Percentiles rank a stretch among this genome's conserved stretches.
Evolutionary conservation across 2,113 vertebrate species (phyloP).

Genomic region (Aptenodytes patagonicus): DNA sequence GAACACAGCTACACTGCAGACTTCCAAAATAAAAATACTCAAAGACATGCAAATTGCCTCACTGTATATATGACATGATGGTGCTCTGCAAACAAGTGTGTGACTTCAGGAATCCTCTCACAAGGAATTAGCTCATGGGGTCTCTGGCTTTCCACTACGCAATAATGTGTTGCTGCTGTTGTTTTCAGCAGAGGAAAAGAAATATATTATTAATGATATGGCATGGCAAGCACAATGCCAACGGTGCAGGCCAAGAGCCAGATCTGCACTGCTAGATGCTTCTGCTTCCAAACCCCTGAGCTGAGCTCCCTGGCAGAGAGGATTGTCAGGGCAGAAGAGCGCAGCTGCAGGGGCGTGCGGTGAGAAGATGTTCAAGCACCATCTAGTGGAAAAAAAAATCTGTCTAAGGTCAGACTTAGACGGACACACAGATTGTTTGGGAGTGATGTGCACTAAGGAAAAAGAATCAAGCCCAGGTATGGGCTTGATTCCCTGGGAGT

Average conservation of each 20-base stretch:
- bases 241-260: not conserved
- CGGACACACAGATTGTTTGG: rapidly evolving
- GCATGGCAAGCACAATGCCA: not conserved
- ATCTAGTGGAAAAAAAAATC: constrained; percentile 31
- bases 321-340: not conserved
- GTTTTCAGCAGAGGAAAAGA: not conserved
- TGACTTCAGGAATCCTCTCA: not conserved
- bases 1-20: not conserved
- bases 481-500: not conserved
- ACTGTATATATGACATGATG: not conserved
- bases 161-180: not conserved
- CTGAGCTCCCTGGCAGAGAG: not conserved
- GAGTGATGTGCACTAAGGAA: rapidly evolving
- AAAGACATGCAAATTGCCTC: not conserved
- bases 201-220: not conserved
- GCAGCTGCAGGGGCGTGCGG: not conserved
- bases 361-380: constrained; percentile 37
- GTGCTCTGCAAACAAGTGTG: not conserved
- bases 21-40: not conserved
- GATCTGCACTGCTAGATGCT: not conserved
- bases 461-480: rapidly evolving
- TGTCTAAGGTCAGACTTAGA: not conserved
- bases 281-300: not conserved
- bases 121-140: not conserved
- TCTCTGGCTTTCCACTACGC: not conserved